Base-by-base conservation (phyloP, 2,113 vertebrate species). In the Pelodiscus sinensis region DNA sequence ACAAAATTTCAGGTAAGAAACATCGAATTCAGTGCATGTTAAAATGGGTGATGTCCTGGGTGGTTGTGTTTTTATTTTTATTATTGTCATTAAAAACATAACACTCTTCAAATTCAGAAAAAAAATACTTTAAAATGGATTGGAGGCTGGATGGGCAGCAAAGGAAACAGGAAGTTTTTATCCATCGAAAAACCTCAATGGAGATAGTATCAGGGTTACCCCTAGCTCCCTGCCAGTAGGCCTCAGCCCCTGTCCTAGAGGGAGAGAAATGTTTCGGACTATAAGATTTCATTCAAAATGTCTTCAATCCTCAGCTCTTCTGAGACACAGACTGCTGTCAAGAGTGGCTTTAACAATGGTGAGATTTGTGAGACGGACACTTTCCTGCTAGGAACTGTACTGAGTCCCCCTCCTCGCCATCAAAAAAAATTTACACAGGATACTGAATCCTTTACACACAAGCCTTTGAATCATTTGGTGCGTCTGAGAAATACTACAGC, bases 1-100 rank as follows among this genome's bases (percentile, higher is more conserved):
- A 29, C 78, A 89, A 79, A 89, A 81, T 89, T 56, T 51, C 82
- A 88, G 92, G 87, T 90, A 31, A 95, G 58, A 19, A 85, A 38
- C 19, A 65, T 84, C 79, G 58, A 54, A 1, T 79, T 75, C n/a
- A 52, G 68, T 95, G 44, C 44, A 83, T 88, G 58, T 89, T 91
- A 5, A 44, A 82, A 65, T 18, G 85, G 58, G 57, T 79, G 91
- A 91, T 54, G 62, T 38, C 65, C 81, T 86, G 51, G 15, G 44
- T n/a, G 38, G n/a, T 81, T 35, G 1, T 81, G 90, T 85, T 25
- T 68, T 81, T 84, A 24, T 79, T 92, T 82, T 88, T 77, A 88
- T 55, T 85, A 35, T 77, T 94, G 77, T 68, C 35, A 24, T 91
- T 94, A 73, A 71, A 83, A 86, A 56, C 25, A 35, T 57, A 22